These are phyloP conservation scores for Drosophila diplacantha DNA, from an alignment of 2,888 invertebrate genomes.

Conservation along the genomic window DNA sequence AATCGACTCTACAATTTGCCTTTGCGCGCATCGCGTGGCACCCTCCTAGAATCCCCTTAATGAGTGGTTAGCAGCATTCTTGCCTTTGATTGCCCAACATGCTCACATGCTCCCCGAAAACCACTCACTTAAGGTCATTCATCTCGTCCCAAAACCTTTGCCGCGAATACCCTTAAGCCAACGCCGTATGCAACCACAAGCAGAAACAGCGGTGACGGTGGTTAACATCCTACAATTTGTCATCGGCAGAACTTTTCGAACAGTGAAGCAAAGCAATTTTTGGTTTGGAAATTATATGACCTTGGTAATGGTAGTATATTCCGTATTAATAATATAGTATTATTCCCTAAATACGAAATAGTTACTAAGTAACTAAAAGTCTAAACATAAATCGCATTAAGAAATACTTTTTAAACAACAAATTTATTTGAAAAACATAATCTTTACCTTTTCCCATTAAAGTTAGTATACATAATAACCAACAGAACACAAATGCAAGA, in stretches of 20 bases:
- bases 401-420: background rate
- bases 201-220: constrained; percentile 6
- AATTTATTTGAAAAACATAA: background rate
- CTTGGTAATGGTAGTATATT: background rate
- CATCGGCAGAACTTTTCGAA: background rate
- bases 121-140: constrained; percentile 18
- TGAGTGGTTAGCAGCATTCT: constrained; percentile 45
- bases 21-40: constrained; percentile 37
- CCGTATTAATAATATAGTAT: too few relatives aligned
- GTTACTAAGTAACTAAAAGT: background rate
- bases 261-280: background rate
- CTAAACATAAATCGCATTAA: background rate
- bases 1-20: constrained; percentile 46
- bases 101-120: constrained; percentile 7
- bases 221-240: constrained; percentile 13
- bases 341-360: background rate
- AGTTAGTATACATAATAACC: background rate
- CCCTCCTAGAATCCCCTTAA: constrained; percentile 47
- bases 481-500: background rate
- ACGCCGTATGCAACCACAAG: constrained; percentile 34
- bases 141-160: background rate
- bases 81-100: constrained; percentile 37
- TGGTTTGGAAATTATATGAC: background rate
- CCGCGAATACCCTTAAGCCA: background rate
- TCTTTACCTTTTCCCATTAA: background rate